These are phyloP conservation scores for Indri indri DNA, from an alignment of 2,113 vertebrate species.

Conservation along the genomic window DNA sequence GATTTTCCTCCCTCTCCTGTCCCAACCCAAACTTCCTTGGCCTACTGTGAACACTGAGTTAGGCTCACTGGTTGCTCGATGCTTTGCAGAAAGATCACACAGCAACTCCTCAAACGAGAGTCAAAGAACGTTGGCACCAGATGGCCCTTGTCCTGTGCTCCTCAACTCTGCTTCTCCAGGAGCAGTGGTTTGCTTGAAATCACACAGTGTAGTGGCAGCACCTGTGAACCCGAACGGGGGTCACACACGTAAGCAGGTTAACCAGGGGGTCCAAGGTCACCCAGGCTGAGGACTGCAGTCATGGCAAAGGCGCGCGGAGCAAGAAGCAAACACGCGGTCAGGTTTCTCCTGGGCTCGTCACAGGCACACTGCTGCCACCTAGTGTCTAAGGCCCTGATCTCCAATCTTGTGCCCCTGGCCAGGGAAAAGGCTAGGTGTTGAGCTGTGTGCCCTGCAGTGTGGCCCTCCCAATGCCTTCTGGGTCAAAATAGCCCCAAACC, in stretches of 20 bases:
- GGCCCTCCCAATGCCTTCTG: not conserved
- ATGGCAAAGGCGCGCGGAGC: not conserved
- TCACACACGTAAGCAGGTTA: not conserved
- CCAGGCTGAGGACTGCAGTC: not conserved
- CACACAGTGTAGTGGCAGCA: not conserved
- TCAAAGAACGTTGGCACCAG: not conserved
- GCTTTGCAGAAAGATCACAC: not conserved
- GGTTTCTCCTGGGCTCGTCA: not conserved
- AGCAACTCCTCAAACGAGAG: not conserved
- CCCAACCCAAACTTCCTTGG: not conserved
- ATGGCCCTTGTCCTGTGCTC: not conserved
- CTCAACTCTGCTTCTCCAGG: not conserved
- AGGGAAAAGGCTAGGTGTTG: not conserved
- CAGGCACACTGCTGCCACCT: conserved; percentile 38
- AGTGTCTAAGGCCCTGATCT: not conserved
- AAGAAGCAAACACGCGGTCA: not conserved
- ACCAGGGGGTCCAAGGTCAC: not conserved
- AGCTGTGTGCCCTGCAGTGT: not conserved
- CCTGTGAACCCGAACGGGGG: not conserved
- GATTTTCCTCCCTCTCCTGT: too few species aligned
- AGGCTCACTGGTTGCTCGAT: not conserved
- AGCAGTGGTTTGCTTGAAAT: not conserved
- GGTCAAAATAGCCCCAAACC: not conserved
- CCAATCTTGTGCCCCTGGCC: not conserved
- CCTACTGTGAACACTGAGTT: not conserved